Evolutionary conservation across 1,140 invertebrate genomes (phyloP).

Genomic region (Drosophila nannoptera): DNA sequence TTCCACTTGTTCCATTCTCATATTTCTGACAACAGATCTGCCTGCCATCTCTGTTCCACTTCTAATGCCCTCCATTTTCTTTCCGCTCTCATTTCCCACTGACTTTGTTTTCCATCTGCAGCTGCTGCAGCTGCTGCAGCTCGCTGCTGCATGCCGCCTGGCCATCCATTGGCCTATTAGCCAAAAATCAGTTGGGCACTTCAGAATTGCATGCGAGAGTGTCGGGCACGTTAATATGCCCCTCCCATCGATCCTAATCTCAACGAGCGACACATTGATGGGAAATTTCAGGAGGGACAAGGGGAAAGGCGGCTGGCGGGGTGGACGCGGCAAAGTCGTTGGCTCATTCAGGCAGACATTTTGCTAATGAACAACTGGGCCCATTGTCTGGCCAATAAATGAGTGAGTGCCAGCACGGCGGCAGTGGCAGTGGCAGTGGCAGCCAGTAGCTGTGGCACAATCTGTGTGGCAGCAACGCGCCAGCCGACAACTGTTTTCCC

Average conservation of each 20-base stretch:
- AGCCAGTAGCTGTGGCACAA: background rate
- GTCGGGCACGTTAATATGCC: conserved; percentile 58
- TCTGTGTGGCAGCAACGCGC: conserved; percentile 7
- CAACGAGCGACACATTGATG: conserved; percentile 12
- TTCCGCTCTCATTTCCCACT: conserved; percentile 15
- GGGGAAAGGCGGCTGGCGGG: background rate
- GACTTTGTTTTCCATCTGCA: conserved; percentile 15
- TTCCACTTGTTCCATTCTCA: background rate
- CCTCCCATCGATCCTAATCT: conserved; percentile 61
- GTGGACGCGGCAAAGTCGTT: conserved; percentile 7
- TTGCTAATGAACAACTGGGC: conserved; percentile 48
- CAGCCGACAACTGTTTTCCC: conserved; percentile 72
- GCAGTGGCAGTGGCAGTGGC: background rate
- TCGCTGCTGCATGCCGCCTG: background rate
- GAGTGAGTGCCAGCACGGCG: conserved; percentile 47
- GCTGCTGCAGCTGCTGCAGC: background rate
- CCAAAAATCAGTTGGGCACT: conserved; percentile 9
- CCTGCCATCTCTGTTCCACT: background rate
- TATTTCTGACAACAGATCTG: too few species aligned
- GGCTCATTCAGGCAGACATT: conserved; percentile 43
- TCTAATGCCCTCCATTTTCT: background rate
- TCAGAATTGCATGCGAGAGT: conserved; percentile 29
- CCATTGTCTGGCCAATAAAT: conserved; percentile 62
- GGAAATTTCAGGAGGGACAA: background rate
- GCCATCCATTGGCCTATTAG: background rate